These are phyloP conservation scores for Pseudococcus viburni DNA, from an alignment of 2,888 invertebrate species.

Conservation along the genomic window DNA sequence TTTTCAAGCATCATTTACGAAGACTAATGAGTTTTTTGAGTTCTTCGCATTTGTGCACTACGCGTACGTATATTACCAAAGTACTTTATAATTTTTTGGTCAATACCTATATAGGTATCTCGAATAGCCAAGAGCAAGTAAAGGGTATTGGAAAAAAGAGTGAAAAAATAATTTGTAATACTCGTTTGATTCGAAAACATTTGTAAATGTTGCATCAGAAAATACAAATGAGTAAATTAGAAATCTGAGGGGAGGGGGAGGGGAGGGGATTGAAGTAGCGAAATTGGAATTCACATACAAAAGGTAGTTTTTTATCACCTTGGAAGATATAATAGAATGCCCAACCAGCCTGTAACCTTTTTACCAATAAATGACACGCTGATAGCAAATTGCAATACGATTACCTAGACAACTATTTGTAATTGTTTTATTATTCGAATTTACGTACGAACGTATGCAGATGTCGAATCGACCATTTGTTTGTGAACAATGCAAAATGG, in stretches of 20 bases:
- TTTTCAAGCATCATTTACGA: constrained; percentile 1
- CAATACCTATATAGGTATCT: neutral
- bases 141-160: neutral
- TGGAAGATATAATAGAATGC: neutral
- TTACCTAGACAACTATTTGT: neutral
- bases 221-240: neutral
- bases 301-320: neutral
- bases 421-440: constrained; percentile 31
- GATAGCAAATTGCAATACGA: neutral
- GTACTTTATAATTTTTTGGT: neutral
- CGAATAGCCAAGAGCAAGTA: neutral
- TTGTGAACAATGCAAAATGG: constrained; percentile 30
- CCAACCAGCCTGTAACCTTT: neutral
- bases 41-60: neutral
- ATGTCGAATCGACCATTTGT: constrained; percentile 21
- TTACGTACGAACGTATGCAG: neutral
- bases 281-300: too few species aligned
- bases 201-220: neutral
- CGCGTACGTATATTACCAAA: neutral
- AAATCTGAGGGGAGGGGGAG: neutral
- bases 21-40: neutral
- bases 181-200: neutral
- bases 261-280: too few species aligned
- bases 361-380: neutral
- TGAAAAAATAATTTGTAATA: neutral